These are phyloP conservation scores for Aspiorhynchus laticeps DNA, from an alignment of 2,113 vertebrate species.

Conservation along the genomic window DNA sequence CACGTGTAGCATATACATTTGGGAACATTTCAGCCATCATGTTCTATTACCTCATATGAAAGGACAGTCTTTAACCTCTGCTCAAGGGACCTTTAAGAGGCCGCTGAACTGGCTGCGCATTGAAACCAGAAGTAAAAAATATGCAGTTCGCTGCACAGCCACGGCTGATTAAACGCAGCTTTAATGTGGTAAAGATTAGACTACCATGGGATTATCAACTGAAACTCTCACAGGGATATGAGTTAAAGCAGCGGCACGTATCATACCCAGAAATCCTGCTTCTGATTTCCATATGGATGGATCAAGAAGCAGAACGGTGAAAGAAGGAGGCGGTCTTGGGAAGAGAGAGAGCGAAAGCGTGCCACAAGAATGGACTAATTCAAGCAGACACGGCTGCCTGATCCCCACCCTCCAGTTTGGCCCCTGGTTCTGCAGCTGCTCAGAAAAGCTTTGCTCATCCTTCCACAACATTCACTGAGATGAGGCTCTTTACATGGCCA, in stretches of 20 bases:
- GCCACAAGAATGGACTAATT: conserved; percentile 59
- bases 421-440: conserved; percentile 59
- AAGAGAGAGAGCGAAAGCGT: conserved; percentile 12
- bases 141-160: conserved; percentile 14
- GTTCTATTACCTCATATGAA: conserved; percentile 41
- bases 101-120: not conserved
- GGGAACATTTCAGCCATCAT: conserved; percentile 45
- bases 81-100: conserved; percentile 20
- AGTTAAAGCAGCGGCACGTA: conserved; percentile 1
- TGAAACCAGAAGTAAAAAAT: not conserved
- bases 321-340: conserved; percentile 36
- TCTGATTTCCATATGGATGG: conserved; percentile 27
- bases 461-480: conserved; percentile 33
- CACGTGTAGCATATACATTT: not conserved
- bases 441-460: conserved; percentile 36
- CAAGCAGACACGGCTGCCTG: conserved; percentile 50
- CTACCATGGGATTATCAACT: conserved; percentile 17
- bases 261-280: not conserved
- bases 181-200: conserved; percentile 34
- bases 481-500: conserved; percentile 33
- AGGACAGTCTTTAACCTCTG: conserved; percentile 7
- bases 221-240: conserved; percentile 2
- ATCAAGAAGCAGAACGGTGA: conserved; percentile 28
- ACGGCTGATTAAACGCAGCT: conserved; percentile 6
- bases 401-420: conserved; percentile 59